Conservation (phyloP, 2,113 vertebrate species). For the Epinephelus fuscoguttatus region DNA sequence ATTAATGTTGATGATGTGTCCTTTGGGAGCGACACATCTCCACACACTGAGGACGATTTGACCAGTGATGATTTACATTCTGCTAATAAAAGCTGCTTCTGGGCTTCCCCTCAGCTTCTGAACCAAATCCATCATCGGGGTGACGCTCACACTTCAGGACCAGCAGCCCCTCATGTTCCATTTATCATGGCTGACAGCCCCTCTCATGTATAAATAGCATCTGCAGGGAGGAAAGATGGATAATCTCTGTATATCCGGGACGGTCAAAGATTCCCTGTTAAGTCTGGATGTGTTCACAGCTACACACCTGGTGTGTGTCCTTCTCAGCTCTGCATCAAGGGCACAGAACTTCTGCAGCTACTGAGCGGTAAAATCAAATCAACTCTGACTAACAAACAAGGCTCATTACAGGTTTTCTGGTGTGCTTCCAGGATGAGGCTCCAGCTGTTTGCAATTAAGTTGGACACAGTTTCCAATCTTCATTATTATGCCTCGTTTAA, state of each 20-base stretch:
- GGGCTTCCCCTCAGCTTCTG: not conserved
- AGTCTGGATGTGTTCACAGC: not conserved
- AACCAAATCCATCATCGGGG: conserved; percentile 1
- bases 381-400: not conserved
- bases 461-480: no score
- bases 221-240: not conserved
- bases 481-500: no score
- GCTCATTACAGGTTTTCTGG: not conserved
- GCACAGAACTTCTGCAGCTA: no score
- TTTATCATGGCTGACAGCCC: conserved; percentile 10
- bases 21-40: not conserved
- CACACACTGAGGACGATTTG: not conserved
- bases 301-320: not conserved
- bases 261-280: not conserved
- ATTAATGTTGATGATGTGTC: no score
- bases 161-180: not conserved
- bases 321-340: no score
- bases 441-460: no score
- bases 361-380: no score
- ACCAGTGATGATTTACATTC: conserved; percentile 10
- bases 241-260: not conserved
- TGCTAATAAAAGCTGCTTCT: conserved; percentile 14
- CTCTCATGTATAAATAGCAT: not conserved
- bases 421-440: no score
- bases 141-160: not conserved